Base-by-base conservation (phyloP, 2,113 vertebrate species). In the Rhinolophus ferrumequinum region DNA sequence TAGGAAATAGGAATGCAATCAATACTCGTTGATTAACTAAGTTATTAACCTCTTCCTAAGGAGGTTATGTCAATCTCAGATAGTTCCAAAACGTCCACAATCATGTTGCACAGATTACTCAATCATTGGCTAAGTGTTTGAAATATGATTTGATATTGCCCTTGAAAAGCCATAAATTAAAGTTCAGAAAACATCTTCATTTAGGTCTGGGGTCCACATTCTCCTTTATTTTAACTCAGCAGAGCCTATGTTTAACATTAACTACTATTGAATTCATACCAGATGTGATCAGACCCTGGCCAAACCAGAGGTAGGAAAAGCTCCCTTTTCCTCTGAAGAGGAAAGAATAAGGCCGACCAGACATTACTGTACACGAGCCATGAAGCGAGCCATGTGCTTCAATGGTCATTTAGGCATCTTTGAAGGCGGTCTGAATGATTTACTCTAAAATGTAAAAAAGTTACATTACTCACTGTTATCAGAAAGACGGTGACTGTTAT, bases 401-500 rank as follows among this genome's bases (percentile, higher is more conserved):
- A 2, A 58, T 7, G 86, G 22, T 50, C 64, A 50, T 70, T 41
- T 82, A 96, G 26, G 52, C 24, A 93, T 87, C 38, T 76, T 38
- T 30, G 7, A 92, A 13, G 88, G 56, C 47, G 90, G 0, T 28
- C 11, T 76, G 19, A 87, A 86, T 75, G 67, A 89, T 93, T 77
- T 70, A 50, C 52, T 96, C 5, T n/a, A 70, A 64, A 90, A 95
- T 14, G 30, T n/a, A 19, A n/a, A 5, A 26, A 85, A 2, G 8
- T 16, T 64, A 35, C 28, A 66, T 82, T 33, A 80, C 38, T 77
- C 69, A 69, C 22, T 62, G 44, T 58, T 52, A 89, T 62, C 62
- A 91, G 66, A 93, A 93, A 95, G 33, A 60, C 62, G 88, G 47
- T 7, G 86, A 96, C 70, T 77, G 13, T 83, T 69, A 86, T 41